Evolutionary conservation across 2,113 vertebrate genomes (phyloP), one percentile per base, ranked within the genome.

Genomic region (Stictonetta naevosa): DNA sequence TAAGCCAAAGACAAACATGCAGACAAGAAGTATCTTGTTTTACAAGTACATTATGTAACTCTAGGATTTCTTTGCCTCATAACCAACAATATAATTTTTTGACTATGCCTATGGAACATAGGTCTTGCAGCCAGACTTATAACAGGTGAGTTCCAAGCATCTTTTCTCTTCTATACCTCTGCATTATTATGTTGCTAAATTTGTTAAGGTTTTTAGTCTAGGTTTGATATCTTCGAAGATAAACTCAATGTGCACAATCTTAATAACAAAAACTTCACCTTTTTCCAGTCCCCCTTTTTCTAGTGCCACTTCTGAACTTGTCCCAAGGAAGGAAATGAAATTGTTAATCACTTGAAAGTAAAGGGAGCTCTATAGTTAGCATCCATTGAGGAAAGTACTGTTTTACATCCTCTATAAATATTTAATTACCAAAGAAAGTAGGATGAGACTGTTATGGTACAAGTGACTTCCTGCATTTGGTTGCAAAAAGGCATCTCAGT

Each of bases 351-450:
- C 59, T 86, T 88, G 76, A 29, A 78, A 88, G 75, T 42, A n/a
- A 66, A 92, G 84, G 50, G 44, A 86, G 55, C 21, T 96, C 92
- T 97, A 62, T 59, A 92, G 22, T 80, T 83, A 63, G 55, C 52
- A 83, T 80, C 68, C 75, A 67, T 83, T 80, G 79, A 78, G 58
- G 53, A 60, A 87, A 83, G 84, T 87, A 77, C 85, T 77, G 87
- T 7, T 73, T 93, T 85, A 90, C 93, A 96, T 93, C 40, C 59
- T 80, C 40, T 80, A 87, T 96, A 93, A 96, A 96, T 97, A 96
- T 95, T 96, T 96, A 83, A 96, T 95, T 90, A 71, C 26, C 33
- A 33, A 77, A 85, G 90, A 92, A 60, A 92, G 92, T 55, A 68
- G 50, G 19, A 85, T 62, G 59, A 36, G 73, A 67, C 82, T 76